phyloP scores from a whole-genome alignment of 2,797 vertebrate genomes.

The Arrhamphus sclerolepis region DNA sequence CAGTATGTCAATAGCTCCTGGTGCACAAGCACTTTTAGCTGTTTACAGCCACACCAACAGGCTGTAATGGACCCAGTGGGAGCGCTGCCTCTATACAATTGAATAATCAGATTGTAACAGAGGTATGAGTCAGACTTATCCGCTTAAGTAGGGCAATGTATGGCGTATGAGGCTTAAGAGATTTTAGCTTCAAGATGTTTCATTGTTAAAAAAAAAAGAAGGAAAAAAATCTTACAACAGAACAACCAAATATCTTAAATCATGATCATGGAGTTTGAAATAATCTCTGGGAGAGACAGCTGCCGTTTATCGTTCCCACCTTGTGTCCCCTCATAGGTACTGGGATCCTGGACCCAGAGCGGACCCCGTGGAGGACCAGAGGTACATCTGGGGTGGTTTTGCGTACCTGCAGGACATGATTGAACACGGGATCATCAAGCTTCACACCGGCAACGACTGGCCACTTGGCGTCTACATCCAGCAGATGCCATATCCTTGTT shows the following conservation, averaged over 20 bases:
- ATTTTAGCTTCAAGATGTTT: constrained; percentile 26
- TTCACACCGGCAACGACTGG: constrained; percentile 83
- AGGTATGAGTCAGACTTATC: constrained; percentile 58
- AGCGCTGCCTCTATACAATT: constrained; percentile 44
- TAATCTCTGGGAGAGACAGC: not conserved
- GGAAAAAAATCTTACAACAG: constrained; percentile 11
- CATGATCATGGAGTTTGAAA: not conserved
- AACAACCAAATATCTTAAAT: not conserved
- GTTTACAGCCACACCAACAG: constrained; percentile 36
- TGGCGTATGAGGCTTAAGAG: constrained; percentile 14
- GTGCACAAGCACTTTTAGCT: constrained; percentile 52
- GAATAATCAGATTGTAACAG: constrained; percentile 62
- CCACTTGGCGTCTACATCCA: constrained; percentile 91
- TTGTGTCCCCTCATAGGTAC: constrained; percentile 79
- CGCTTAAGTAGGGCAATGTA: constrained; percentile 41
- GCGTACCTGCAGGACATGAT: constrained; percentile 98
- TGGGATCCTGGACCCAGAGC: constrained; percentile 97
- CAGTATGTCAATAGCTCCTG: constrained; percentile 39
- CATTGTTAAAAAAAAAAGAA: too few species aligned
- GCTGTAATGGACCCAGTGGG: constrained; percentile 52
- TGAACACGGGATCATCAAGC: constrained; percentile 90
- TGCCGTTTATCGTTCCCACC: not conserved
- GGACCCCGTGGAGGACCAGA: constrained; percentile 91
- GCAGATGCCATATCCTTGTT: constrained; percentile 98
- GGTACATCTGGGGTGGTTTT: constrained; percentile 97